Evolutionary conservation across 2,113 vertebrate genomes (phyloP), one percentile per base, ranked within the genome.

Genomic region (Phyllopteryx taeniolatus): DNA sequence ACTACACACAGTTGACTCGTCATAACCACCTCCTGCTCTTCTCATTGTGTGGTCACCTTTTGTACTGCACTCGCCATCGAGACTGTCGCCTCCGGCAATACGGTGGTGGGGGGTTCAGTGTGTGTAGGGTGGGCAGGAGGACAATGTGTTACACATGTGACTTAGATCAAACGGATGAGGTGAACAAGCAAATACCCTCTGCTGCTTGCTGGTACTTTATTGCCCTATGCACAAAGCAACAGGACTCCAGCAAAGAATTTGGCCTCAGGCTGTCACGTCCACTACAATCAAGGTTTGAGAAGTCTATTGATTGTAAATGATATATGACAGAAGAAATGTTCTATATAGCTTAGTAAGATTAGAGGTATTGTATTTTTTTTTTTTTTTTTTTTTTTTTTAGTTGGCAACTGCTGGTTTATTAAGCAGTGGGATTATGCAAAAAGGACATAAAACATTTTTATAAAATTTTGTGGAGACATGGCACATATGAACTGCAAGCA

Each of bases 1-100:
- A 68, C 68, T 64, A 44, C 65, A 72, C n/a, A 10, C 71, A 53
- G 76, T 75, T 79, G 79, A 84, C 67, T 80, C 82, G 75, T 76
- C 71, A 67, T 42, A 61, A 61, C 27, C 15, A 31, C 27, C 31
- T 31, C 47, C 6, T n/a, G 51, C 51, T n/a, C 60, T 2, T 72
- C 84, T 83, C 31, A 74, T 73, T 88, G 86, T 87, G 88, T 88
- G 87, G 87, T 88, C 86, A 70, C 46, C 77, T 85, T 42, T 62
- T 20, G 15, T 75, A 51, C 72, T 19, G 0, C 80, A 53, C 68
- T 74, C 67, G 83, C 79, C 79, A 79, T 79, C 43, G 57, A 0
- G 46, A 79, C 78, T 70, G 79, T 68, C 77, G 85, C 79, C 76
- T 70, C 8, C 44, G 43, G 76, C 80, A 70, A 76, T 71, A 53